These are phyloP conservation scores for Pseudorhiza aurosa DNA, from an alignment of 30 jellyfish, hydroid and myxozoan species.

Conservation along the genomic window DNA sequence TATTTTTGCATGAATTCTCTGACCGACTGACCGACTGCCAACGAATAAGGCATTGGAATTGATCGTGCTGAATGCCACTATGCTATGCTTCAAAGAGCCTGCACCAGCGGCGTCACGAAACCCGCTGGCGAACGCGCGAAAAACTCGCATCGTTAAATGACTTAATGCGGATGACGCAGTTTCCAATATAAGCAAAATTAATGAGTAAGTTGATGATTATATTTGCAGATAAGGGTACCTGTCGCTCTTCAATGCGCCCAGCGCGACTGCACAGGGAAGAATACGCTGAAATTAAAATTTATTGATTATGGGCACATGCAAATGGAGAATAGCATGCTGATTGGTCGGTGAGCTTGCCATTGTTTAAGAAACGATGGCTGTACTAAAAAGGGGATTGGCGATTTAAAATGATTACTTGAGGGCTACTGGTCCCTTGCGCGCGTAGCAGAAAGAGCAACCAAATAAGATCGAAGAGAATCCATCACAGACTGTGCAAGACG, in stretches of 20 bases:
- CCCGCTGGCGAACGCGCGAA: neutral
- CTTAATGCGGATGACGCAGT: neutral
- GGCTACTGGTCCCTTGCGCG: constrained; percentile 11
- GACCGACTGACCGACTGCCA: too few relatives aligned
- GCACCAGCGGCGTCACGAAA: neutral
- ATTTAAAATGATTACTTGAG: neutral
- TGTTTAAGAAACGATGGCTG: constrained; percentile 7
- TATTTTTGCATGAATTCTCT: too few relatives aligned
- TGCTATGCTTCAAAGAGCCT: neutral
- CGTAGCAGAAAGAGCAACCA: constrained; percentile 26
- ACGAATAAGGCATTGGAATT: too few relatives aligned
- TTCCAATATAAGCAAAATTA: constrained; percentile 3
- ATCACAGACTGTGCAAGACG: too few relatives aligned
- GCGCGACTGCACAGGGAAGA: constrained; percentile 10
- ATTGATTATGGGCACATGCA: constrained; percentile 43
- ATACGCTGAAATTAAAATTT: neutral
- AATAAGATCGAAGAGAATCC: too few relatives aligned
- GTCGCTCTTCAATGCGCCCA: constrained; percentile 3
- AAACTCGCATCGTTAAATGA: neutral
- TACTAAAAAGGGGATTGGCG: constrained; percentile 7
- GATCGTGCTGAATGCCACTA: too few relatives aligned
- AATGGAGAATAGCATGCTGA: neutral
- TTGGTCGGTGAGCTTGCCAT: constrained; percentile 1
- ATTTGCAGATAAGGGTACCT: constrained; percentile 13
- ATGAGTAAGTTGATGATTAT: constrained; percentile 5